phyloP scores from a whole-genome alignment of 2,113 vertebrate species.

The Epinephelus moara region DNA sequence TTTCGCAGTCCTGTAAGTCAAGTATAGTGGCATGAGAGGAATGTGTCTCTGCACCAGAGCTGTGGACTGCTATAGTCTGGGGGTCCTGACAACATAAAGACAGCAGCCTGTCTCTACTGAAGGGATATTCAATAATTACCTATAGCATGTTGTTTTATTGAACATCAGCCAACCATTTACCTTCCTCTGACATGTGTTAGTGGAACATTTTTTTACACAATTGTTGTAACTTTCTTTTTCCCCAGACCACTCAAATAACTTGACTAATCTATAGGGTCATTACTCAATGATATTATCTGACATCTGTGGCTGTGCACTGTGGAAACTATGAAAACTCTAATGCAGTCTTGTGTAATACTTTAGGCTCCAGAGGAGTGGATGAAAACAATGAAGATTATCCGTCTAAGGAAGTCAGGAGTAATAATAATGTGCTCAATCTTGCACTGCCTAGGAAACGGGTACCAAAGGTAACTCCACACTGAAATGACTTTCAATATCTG shows the following conservation, averaged over 20 bases:
- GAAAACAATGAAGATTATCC: slow-evolving; percentile 85
- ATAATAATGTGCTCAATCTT: slow-evolving; percentile 90
- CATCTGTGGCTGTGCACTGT: slow-evolving; percentile 33
- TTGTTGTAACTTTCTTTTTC: not conserved
- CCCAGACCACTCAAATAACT: not conserved
- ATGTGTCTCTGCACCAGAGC: slow-evolving; percentile 54
- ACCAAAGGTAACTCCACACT: slow-evolving; percentile 88
- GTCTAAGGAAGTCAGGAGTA: slow-evolving; percentile 83
- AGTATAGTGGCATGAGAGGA: slow-evolving; percentile 55
- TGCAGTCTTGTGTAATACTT: slow-evolving; percentile 50
- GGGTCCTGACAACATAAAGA: slow-evolving; percentile 13
- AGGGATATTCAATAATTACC: slow-evolving; percentile 13
- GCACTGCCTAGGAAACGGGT: slow-evolving; percentile 92
- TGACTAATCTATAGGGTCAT: slow-evolving; percentile 8
- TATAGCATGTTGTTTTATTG: not conserved
- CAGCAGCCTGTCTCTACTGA: slow-evolving; percentile 28
- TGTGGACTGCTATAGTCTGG: slow-evolving; percentile 24
- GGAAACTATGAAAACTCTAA: slow-evolving; percentile 51
- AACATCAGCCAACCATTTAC: not conserved
- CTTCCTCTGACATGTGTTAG: slow-evolving; percentile 2
- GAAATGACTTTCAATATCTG: not conserved
- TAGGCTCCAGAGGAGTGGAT: slow-evolving; percentile 85
- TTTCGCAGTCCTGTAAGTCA: slow-evolving; percentile 52
- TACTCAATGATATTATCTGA: slow-evolving; percentile 30
- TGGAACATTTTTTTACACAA: slow-evolving; percentile 22